These are phyloP conservation scores for Lucifuga dentata DNA, from an alignment of 2,113 vertebrate species.

Conservation along the genomic window DNA sequence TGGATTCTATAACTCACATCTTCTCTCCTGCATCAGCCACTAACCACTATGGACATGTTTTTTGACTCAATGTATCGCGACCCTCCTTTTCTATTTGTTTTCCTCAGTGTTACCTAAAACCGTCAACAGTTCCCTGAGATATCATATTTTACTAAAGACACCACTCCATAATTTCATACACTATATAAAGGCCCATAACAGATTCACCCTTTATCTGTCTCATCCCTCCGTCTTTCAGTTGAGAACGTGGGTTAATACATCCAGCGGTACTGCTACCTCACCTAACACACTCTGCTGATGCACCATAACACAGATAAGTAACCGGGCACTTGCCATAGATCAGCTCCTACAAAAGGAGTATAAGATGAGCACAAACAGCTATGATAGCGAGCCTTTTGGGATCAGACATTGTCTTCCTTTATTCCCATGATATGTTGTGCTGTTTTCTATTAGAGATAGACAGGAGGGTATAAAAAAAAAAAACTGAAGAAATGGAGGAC, in stretches of 20 bases:
- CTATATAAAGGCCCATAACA: background rate
- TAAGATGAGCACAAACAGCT: conserved; percentile 28
- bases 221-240: conserved; percentile 14
- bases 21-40: conserved; percentile 8
- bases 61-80: conserved; percentile 3
- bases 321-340: background rate
- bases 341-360: conserved; percentile 21
- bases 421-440: conserved; percentile 15
- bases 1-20: conserved; percentile 59
- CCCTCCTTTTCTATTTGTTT: conserved; percentile 21
- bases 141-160: conserved; percentile 9
- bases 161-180: background rate
- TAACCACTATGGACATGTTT: conserved; percentile 6
- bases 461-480: conserved; percentile 20
- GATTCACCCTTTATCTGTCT: conserved; percentile 11
- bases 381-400: conserved; percentile 39
- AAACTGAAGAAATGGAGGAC: conserved; percentile 30
- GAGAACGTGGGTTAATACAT: conserved; percentile 41
- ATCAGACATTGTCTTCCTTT: conserved; percentile 19
- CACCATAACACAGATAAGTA: conserved; percentile 25
- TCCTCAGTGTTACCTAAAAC: no score
- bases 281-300: conserved; percentile 5
- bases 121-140: conserved; percentile 23
- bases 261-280: background rate
- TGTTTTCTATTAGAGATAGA: conserved; percentile 40